A percentile compares a stretch with the other conserved stretches of the same genome.
phyloP scores from a whole-genome alignment of 1,140 invertebrate species.

The Trachymyrmex septentrionalis region DNA sequence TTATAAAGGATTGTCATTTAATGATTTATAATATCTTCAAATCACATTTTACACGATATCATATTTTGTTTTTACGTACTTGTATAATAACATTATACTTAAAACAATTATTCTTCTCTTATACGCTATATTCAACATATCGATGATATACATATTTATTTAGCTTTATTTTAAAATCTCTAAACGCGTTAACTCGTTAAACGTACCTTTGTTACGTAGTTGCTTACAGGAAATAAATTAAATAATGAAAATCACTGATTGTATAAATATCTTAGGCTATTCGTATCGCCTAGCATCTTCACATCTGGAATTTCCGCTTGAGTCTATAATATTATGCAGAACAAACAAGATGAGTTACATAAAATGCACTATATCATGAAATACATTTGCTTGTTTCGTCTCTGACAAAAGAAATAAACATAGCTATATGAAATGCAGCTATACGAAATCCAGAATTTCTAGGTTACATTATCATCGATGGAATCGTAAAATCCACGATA shows the following conservation, averaged over 20 bases:
- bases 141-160: neutral
- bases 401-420: conserved; percentile 15
- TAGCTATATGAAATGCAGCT: neutral
- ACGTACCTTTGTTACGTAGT: neutral
- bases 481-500: conserved; percentile 32
- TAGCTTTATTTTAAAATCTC: neutral
- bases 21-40: neutral
- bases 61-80: neutral
- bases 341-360: conserved; percentile 1
- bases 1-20: neutral
- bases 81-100: neutral
- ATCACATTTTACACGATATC: neutral
- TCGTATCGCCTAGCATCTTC: neutral
- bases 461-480: conserved; percentile 14
- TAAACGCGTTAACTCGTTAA: neutral
- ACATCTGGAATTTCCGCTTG: neutral
- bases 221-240: neutral
- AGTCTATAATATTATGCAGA: neutral
- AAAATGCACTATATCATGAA: neutral
- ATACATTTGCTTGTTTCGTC: conserved; percentile 30
- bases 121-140: neutral
- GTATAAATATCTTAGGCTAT: conserved; percentile 7
- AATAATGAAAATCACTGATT: conserved; percentile 29
- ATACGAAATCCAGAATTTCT: conserved; percentile 13
- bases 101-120: neutral